phyloP scores from a whole-genome alignment of 2,888 invertebrate genomes.

The Lasioglossum morio region DNA sequence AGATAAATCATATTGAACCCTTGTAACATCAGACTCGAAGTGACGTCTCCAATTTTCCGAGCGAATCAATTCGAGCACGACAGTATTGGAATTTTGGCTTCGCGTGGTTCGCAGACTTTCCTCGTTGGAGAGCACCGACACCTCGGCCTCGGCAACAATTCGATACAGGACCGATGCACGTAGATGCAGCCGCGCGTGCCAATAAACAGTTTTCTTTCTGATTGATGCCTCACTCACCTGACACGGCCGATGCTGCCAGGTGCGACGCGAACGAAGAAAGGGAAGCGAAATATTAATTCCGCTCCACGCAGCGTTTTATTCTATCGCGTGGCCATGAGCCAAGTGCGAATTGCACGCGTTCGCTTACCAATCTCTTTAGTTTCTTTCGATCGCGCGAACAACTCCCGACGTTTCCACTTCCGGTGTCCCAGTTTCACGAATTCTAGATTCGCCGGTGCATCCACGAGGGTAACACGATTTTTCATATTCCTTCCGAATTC shows the following conservation, averaged over 20 bases:
- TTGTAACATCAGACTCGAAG: background rate
- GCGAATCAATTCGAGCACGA: background rate
- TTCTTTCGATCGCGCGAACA: slow-evolving; percentile 32
- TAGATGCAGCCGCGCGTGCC: slow-evolving; percentile 37
- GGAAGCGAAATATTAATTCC: slow-evolving; percentile 66
- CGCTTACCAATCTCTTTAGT: slow-evolving; percentile 37
- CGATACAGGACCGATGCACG: slow-evolving; percentile 8
- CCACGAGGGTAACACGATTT: background rate
- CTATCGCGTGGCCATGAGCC: slow-evolving; percentile 56
- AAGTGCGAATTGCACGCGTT: slow-evolving; percentile 65
- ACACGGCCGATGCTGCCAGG: slow-evolving; percentile 56
- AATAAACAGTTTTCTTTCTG: slow-evolving; percentile 55
- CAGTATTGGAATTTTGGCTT: background rate
- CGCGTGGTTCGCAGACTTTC: background rate
- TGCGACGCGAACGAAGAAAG: slow-evolving; percentile 52
- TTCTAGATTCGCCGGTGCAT: background rate
- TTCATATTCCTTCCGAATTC: background rate
- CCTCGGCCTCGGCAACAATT: background rate
- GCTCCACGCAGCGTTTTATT: slow-evolving; percentile 61
- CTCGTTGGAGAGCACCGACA: slow-evolving; percentile 22
- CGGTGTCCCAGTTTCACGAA: background rate
- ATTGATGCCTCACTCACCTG: slow-evolving; percentile 65
- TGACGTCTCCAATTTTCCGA: background rate
- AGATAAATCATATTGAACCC: background rate
- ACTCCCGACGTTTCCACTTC: background rate